Percentiles rank a stretch among this genome's conserved stretches.
These are phyloP conservation scores for Apolygus lucorum DNA, from an alignment of 1,140 invertebrate species.

Conservation along the genomic window DNA sequence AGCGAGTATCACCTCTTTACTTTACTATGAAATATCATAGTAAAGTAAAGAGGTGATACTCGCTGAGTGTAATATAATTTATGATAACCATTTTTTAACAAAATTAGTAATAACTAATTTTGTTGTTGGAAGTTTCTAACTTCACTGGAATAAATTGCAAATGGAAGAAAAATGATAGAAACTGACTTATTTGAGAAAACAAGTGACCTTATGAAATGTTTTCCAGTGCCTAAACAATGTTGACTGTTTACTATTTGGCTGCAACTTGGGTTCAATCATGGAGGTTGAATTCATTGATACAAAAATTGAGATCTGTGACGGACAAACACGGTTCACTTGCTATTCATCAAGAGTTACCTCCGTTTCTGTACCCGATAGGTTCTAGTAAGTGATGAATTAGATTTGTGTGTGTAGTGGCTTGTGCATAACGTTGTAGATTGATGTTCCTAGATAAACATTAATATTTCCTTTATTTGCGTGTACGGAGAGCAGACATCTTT, in stretches of 20 bases:
- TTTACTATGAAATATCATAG: too few relatives aligned
- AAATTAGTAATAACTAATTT: too few relatives aligned
- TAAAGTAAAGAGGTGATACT: too few relatives aligned
- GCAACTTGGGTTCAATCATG: conserved; percentile 57
- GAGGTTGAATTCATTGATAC: conserved; percentile 47
- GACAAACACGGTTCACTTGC: conserved; percentile 34
- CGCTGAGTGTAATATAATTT: too few relatives aligned
- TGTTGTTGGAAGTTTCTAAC: too few relatives aligned
- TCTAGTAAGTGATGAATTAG: conserved; percentile 2
- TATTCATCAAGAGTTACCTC: conserved; percentile 34
- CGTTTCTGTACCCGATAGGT: conserved; percentile 9
- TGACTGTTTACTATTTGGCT: conserved; percentile 58
- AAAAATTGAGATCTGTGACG: conserved; percentile 32
- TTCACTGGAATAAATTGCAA: too few relatives aligned
- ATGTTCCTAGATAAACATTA: neutral
- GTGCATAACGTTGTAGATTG: neutral
- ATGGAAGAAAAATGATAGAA: too few relatives aligned
- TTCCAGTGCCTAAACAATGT: conserved; percentile 33
- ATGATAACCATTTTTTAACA: too few relatives aligned
- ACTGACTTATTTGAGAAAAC: too few relatives aligned
- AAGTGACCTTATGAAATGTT: neutral
- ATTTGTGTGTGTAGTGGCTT: too few relatives aligned
- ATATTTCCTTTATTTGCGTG: neutral
- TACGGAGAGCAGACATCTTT: neutral
- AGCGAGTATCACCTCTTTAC: too few relatives aligned